These are phyloP conservation scores for Smithornis capensis DNA, from an alignment of 2,113 vertebrate genomes.

Conservation along the genomic window DNA sequence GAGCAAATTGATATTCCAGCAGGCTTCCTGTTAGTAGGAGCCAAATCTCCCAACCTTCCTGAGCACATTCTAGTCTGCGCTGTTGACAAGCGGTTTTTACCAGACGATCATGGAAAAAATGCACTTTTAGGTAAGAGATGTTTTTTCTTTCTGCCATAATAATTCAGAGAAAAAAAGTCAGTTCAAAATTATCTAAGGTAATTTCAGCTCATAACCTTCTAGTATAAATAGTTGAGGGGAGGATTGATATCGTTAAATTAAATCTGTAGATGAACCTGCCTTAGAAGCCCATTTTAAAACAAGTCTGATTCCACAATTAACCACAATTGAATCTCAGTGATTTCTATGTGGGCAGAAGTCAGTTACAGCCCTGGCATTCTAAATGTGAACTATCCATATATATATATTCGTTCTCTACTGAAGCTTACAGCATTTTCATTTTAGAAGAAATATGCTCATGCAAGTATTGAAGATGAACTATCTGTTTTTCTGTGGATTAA, in stretches of 20 bases:
- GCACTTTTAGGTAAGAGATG: constrained; percentile 96
- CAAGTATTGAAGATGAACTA: neutral
- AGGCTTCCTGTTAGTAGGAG: constrained; percentile 95
- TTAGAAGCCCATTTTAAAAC: constrained; percentile 12
- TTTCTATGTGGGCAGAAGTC: constrained; percentile 27
- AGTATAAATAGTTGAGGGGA: neutral
- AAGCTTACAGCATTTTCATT: neutral
- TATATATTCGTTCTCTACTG: neutral
- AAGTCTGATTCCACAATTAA: neutral
- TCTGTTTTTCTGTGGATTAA: neutral
- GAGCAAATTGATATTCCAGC: constrained; percentile 90
- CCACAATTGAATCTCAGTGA: neutral
- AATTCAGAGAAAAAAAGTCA: neutral
- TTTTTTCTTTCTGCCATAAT: neutral
- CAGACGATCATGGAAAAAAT: constrained; percentile 98
- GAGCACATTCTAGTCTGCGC: constrained; percentile 97
- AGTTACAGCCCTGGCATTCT: neutral
- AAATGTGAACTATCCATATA: neutral
- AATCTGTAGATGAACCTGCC: neutral
- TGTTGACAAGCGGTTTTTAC: constrained; percentile 95
- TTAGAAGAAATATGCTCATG: neutral
- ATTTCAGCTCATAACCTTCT: constrained; percentile 19
- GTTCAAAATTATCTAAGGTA: neutral
- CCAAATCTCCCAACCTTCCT: constrained; percentile 92
- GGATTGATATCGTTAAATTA: neutral